Conservation (phyloP, 2,888 invertebrate genomes). For the Tetanocera ferruginea region DNA sequence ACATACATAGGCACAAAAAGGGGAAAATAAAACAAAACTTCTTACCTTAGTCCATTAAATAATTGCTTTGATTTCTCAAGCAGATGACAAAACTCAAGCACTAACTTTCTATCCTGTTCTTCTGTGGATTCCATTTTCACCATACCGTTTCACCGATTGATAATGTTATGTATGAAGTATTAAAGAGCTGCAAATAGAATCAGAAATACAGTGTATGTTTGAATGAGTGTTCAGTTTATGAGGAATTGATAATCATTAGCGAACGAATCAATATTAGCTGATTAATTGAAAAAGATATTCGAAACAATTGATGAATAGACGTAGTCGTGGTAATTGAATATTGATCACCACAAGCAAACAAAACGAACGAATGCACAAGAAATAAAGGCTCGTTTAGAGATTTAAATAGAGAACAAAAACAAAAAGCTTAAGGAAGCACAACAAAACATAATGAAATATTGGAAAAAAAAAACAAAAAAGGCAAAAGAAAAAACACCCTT, state of each 20-base stretch:
- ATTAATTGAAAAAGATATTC: conserved; percentile 45
- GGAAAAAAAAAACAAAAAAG: neutral
- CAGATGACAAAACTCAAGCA: conserved; percentile 95
- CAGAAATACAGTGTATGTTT: neutral
- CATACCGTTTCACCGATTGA: conserved; percentile 71
- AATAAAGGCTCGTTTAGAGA: neutral
- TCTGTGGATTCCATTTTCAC: conserved; percentile 85
- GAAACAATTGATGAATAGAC: conserved; percentile 5
- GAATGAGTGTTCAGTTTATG: neutral
- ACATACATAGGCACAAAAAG: neutral
- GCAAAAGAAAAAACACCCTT: neutral
- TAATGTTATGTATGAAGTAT: conserved; percentile 65
- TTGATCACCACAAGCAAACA: conserved; percentile 22
- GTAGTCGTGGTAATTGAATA: conserved; percentile 23
- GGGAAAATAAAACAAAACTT: conserved; percentile 45
- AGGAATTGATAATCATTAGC: neutral
- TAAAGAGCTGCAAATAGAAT: conserved; percentile 57
- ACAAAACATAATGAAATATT: neutral
- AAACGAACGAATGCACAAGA: neutral
- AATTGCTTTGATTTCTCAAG: conserved; percentile 97
- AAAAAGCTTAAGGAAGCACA: neutral
- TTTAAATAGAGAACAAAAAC: neutral
- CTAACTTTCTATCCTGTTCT: conserved; percentile 91
- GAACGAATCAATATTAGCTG: conserved; percentile 1
- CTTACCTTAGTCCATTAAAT: conserved; percentile 92